phyloP scores from a whole-genome alignment of 1,140 invertebrate species.

The Anoplophora glabripennis region DNA sequence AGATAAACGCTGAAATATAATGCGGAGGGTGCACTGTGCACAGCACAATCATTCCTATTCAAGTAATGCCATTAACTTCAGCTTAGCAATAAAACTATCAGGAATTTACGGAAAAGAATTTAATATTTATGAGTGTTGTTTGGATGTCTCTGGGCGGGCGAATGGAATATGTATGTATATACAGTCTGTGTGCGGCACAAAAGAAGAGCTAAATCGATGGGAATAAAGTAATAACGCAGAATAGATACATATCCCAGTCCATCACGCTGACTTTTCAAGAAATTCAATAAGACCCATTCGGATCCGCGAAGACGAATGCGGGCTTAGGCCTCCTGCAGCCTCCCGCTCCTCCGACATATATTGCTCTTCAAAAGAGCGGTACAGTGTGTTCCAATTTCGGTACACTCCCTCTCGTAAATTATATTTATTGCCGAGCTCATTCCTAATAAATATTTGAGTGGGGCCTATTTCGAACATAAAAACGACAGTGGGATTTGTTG shows the following conservation, averaged over 20 bases:
- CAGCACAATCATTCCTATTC: too few relatives aligned
- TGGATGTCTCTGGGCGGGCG: slow-evolving; percentile 23
- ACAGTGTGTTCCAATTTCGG: background rate
- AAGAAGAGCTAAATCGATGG: slow-evolving; percentile 38
- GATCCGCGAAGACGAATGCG: slow-evolving; percentile 7
- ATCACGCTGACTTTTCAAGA: slow-evolving; percentile 28
- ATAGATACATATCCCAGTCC: slow-evolving; percentile 37
- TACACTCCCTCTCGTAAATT: background rate
- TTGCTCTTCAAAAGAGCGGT: background rate
- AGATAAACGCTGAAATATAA: too few relatives aligned
- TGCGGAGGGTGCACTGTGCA: too few relatives aligned
- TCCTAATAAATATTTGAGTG: too few relatives aligned
- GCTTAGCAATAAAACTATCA: background rate
- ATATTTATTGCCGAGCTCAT: background rate
- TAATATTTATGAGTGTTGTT: slow-evolving; percentile 30
- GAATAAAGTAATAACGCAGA: slow-evolving; percentile 43
- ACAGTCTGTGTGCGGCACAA: slow-evolving; percentile 20
- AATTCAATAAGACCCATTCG: slow-evolving; percentile 27
- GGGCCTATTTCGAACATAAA: too few relatives aligned
- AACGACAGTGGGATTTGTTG: too few relatives aligned
- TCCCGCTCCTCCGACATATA: slow-evolving; percentile 6
- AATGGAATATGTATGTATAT: slow-evolving; percentile 24
- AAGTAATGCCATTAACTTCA: too few relatives aligned
- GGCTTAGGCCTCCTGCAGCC: slow-evolving; percentile 8
- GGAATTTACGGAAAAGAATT: slow-evolving; percentile 3